A percentile compares a stretch with the other conserved stretches of the same genome.
Conservation (phyloP, 2,113 vertebrate species). For the Elaphurus davidianus region DNA sequence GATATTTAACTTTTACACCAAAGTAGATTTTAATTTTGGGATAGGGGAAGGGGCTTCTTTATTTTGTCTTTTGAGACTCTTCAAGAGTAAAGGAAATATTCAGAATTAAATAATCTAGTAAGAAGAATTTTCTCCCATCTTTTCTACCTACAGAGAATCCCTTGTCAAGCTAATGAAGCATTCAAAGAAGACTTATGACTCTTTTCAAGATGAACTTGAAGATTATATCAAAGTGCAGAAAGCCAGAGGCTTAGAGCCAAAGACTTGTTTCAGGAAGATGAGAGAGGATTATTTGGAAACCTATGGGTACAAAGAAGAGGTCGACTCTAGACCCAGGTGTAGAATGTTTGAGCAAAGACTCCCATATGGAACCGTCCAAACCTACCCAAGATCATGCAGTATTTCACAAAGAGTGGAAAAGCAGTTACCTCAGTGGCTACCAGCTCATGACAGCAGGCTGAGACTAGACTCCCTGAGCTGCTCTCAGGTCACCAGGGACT, state of each 20-base stretch:
- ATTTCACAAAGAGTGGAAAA: slow-evolving; percentile 52
- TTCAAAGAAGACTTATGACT: slow-evolving; percentile 83
- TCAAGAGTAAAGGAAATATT: slow-evolving; percentile 30
- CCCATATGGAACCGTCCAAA: slow-evolving; percentile 30
- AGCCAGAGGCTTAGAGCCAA: slow-evolving; percentile 83
- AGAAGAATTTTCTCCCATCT: slow-evolving; percentile 51
- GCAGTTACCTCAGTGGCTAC: background rate
- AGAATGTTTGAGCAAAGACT: slow-evolving; percentile 53
- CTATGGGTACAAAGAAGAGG: slow-evolving; percentile 56
- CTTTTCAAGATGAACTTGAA: slow-evolving; percentile 87
- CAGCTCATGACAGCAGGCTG: slow-evolving; percentile 27
- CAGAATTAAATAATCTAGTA: slow-evolving; percentile 52
- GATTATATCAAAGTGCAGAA: slow-evolving; percentile 89
- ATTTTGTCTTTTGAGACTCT: slow-evolving; percentile 20
- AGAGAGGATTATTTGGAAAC: slow-evolving; percentile 60
- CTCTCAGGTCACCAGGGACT: background rate
- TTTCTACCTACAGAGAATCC: slow-evolving; percentile 82
- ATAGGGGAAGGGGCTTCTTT: background rate
- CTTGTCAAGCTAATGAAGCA: slow-evolving; percentile 79
- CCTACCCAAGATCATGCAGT: slow-evolving; percentile 40
- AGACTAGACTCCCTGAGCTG: slow-evolving; percentile 30
- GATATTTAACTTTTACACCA: background rate
- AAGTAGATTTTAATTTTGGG: slow-evolving; percentile 35
- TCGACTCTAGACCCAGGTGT: background rate
- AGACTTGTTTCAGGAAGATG: slow-evolving; percentile 74